phyloP scores from a whole-genome alignment of 2,797 vertebrate genomes.

The Anolis apletophallus region DNA sequence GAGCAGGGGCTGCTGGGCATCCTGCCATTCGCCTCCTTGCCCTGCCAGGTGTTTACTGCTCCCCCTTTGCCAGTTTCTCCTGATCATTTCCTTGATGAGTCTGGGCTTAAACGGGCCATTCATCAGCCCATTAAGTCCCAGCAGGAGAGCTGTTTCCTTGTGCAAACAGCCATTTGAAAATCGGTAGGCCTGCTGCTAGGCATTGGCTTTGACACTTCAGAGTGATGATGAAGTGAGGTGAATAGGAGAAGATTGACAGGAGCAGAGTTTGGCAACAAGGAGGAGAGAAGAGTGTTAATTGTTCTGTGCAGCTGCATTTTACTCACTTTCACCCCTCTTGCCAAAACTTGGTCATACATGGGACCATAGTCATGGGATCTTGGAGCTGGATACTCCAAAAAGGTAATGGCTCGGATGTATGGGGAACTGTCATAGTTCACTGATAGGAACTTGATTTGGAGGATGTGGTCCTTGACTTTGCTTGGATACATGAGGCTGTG shows the following conservation, averaged over 20 bases:
- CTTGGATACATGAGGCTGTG: too few species aligned
- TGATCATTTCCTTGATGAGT: conserved; percentile 7
- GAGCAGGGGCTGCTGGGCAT: neutral
- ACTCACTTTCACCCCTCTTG: too few species aligned
- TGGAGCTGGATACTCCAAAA: neutral
- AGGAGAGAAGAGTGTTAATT: neutral
- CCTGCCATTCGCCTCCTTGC: neutral
- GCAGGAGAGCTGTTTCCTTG: conserved; percentile 38
- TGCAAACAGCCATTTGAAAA: conserved; percentile 34
- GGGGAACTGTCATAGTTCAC: too few species aligned
- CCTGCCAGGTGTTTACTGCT: neutral
- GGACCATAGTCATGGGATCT: neutral
- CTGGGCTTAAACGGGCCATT: conserved; percentile 20
- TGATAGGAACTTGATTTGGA: too few species aligned
- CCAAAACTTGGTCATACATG: neutral
- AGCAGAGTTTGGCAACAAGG: neutral
- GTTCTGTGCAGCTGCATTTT: neutral
- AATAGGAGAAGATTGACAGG: conserved; percentile 6
- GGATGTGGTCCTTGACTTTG: too few species aligned
- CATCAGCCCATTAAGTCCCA: conserved; percentile 46
- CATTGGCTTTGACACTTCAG: neutral
- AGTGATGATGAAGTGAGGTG: conserved; percentile 31
- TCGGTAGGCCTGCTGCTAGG: conserved; percentile 17
- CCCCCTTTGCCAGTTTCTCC: neutral
- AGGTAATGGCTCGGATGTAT: neutral